Evolutionary conservation across 2,113 vertebrate species (phyloP), one percentile per base, ranked within the genome.

Genomic region (Oxyura jamaicensis): DNA sequence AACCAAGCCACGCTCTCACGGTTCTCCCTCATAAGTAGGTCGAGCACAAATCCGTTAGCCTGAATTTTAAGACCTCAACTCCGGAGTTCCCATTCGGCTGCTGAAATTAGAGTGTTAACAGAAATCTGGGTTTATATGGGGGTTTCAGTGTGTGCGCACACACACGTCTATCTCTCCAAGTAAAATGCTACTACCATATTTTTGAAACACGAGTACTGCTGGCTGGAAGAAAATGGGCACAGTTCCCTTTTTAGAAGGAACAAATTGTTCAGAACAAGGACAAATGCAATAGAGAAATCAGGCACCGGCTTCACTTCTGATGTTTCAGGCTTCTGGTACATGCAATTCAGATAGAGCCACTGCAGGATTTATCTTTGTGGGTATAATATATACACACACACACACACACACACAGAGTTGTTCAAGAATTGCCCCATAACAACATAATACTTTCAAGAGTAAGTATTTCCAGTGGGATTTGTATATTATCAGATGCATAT

Each of bases 261-360:
- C 95, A 93, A 95, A 92, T 85, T 94, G 93, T 94, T 94, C 95
- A 68, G 92, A 97, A 96, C 86, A 88, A 96, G 90, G 83, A 94
- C 86, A 93, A 94, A 94, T 73, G 90, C 76, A 96, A 94, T n/a
- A 92, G 33, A 84, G 83, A 90, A 96, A 94, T 67, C 67, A 63
- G 75, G 81, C 84, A 73, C 22, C 0, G 0, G 46, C 50, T 88
- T 63, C 14, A 35, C 58, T 83, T 76, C 78, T 91, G 73, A 81
- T 80, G 59, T 93, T 96, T 89, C 81, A 69, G 65, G 91, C 50
- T 87, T 58, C 73, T 76, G 36, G 17, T 88, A 82, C 29, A 33
- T 0, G 10, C 48, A 93, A 59, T 46, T 71, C 36, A 1, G 31
- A 79, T 11, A 59, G 31, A 73, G 33, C 10, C 25, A 41, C 63